phyloP scores from a whole-genome alignment of 1,140 invertebrate genomes.

The Papilio aristodemus region DNA sequence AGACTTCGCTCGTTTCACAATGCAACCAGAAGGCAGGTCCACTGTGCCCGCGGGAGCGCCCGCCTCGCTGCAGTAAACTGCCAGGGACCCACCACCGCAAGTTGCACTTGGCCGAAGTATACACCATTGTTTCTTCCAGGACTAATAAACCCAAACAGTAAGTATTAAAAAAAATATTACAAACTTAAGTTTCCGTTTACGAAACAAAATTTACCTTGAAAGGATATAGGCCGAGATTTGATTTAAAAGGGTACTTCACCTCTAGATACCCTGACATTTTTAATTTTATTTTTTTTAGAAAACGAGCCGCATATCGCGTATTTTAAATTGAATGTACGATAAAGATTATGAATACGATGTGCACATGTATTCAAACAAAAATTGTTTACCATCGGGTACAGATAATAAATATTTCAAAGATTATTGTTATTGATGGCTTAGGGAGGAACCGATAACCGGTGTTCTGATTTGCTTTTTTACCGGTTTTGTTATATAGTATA shows the following conservation, averaged over 20 bases:
- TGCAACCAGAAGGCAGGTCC: conserved; percentile 59
- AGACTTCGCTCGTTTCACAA: conserved; percentile 67
- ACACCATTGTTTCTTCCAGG: conserved; percentile 76
- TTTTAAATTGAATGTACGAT: conserved; percentile 33
- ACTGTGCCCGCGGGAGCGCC: conserved; percentile 65
- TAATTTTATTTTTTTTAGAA: conserved; percentile 36
- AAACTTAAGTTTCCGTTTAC: conserved; percentile 40
- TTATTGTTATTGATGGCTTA: conserved; percentile 1
- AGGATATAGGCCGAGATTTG: conserved; percentile 68
- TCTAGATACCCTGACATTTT: conserved; percentile 75
- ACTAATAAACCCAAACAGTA: conserved; percentile 48
- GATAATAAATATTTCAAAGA: conserved; percentile 36
- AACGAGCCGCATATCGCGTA: conserved; percentile 38
- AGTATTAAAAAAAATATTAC: conserved; percentile 50
- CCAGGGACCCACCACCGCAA: conserved; percentile 60
- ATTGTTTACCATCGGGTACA: conserved; percentile 41
- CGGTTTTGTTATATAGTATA: too few relatives aligned
- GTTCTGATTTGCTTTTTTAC: conserved; percentile 11
- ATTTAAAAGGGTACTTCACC: conserved; percentile 73
- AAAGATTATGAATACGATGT: conserved; percentile 40
- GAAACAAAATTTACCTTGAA: conserved; percentile 67
- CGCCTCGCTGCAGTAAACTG: conserved; percentile 71
- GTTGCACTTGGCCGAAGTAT: conserved; percentile 68
- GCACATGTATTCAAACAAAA: conserved; percentile 49
- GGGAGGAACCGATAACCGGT: background rate